These are phyloP conservation scores for Rhopalosiphum nymphaeae DNA, from an alignment of 2,888 invertebrate genomes.

Conservation along the genomic window DNA sequence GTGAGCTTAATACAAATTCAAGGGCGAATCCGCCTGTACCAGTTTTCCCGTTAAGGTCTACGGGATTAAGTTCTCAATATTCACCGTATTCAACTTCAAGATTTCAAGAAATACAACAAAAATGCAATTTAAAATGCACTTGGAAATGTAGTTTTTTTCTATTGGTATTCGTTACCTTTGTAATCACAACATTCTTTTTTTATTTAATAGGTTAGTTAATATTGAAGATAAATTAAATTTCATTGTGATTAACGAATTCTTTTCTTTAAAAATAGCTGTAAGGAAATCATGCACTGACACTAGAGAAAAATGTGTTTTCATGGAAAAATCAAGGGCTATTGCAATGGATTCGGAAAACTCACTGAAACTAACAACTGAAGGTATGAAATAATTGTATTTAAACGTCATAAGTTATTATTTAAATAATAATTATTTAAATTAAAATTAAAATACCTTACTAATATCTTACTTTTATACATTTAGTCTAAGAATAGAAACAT, in stretches of 20 bases:
- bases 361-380: conserved; percentile 45
- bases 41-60: conserved; percentile 84
- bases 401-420: neutral
- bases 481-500: neutral
- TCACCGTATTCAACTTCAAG: conserved; percentile 72
- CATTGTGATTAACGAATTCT: neutral
- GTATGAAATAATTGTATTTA: neutral
- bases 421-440: neutral
- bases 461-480: neutral
- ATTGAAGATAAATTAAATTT: neutral
- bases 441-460: neutral
- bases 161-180: conserved; percentile 8
- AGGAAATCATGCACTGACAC: conserved; percentile 39
- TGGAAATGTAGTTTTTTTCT: conserved; percentile 61
- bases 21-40: conserved; percentile 82
- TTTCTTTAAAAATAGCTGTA: conserved; percentile 9
- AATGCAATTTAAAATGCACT: conserved; percentile 52
- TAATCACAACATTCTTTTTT: conserved; percentile 29
- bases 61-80: conserved; percentile 77
- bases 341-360: conserved; percentile 49
- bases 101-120: conserved; percentile 73
- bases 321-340: conserved; percentile 38
- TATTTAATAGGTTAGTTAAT: conserved; percentile 43
- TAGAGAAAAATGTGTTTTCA: conserved; percentile 43
- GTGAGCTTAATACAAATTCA: conserved; percentile 38